Percentiles rank a stretch among this genome's conserved stretches.
Evolutionary conservation across 2,888 invertebrate species (phyloP).

Genomic region (Amiota communis): DNA sequence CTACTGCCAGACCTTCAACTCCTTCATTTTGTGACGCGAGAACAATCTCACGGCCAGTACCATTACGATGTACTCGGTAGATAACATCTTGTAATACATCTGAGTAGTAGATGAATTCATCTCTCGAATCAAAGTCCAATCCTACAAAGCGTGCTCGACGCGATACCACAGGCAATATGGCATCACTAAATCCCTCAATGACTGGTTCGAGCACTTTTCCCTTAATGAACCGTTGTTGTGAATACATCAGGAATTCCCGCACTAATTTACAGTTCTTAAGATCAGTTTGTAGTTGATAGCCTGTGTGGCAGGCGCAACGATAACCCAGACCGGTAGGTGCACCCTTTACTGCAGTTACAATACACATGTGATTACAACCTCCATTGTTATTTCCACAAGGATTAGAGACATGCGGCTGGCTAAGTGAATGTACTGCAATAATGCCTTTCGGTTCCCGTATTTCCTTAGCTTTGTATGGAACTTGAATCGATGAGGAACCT

Average conservation of each 20-base stretch:
- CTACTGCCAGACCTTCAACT: slow-evolving; percentile 94
- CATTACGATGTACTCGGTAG: slow-evolving; percentile 86
- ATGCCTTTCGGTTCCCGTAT: slow-evolving; percentile 88
- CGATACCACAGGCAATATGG: slow-evolving; percentile 94
- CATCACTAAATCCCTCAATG: slow-evolving; percentile 93
- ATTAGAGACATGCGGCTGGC: slow-evolving; percentile 83
- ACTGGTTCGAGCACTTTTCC: slow-evolving; percentile 92
- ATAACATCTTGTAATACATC: slow-evolving; percentile 97
- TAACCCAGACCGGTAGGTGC: slow-evolving; percentile 83
- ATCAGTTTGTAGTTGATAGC: slow-evolving; percentile 84
- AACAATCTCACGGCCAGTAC: slow-evolving; percentile 88
- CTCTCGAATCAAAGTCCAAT: slow-evolving; percentile 92
- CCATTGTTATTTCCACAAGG: slow-evolving; percentile 92
- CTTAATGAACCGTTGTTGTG: slow-evolving; percentile 95
- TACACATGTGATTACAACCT: slow-evolving; percentile 94
- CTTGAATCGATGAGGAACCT: slow-evolving; percentile 84
- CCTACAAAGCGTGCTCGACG: slow-evolving; percentile 94
- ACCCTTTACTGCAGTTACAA: slow-evolving; percentile 84
- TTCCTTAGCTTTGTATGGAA: slow-evolving; percentile 86
- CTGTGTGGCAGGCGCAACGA: slow-evolving; percentile 93
- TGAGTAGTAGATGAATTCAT: slow-evolving; percentile 95
- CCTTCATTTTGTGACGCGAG: slow-evolving; percentile 97
- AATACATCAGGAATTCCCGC: slow-evolving; percentile 93
- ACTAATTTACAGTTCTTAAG: slow-evolving; percentile 86
- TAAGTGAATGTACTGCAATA: slow-evolving; percentile 85